These are phyloP conservation scores for Sphaeridia pumilis DNA, from an alignment of 2,888 invertebrate species.

Conservation along the genomic window DNA sequence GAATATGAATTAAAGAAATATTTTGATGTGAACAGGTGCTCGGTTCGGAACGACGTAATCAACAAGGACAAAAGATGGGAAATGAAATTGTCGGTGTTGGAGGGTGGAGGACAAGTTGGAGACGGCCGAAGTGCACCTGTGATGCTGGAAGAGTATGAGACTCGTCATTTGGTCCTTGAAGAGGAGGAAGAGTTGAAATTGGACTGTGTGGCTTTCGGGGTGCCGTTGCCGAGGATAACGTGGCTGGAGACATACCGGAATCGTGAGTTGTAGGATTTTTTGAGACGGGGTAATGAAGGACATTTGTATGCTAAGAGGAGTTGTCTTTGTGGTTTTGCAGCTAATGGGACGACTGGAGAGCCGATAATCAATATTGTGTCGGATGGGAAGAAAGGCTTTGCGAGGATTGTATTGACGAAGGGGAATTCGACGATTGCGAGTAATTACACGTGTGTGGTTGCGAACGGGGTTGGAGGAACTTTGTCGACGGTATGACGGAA, in stretches of 20 bases:
- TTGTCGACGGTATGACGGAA: constrained; percentile 19
- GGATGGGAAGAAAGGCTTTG: constrained; percentile 21
- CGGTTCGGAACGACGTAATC: constrained; percentile 21
- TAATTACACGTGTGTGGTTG: constrained; percentile 27
- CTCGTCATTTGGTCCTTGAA: constrained; percentile 15
- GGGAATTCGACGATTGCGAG: constrained; percentile 15
- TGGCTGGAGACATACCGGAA: constrained; percentile 22
- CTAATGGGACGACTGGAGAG: constrained; percentile 7
- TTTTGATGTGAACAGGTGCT: constrained; percentile 19
- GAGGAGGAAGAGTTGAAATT: constrained; percentile 23
- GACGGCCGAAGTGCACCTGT: too few relatives aligned
- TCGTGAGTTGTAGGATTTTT: constrained; percentile 10
- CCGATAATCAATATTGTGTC: constrained; percentile 20
- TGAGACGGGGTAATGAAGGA: not conserved
- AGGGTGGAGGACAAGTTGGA: not conserved
- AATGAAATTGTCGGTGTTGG: constrained; percentile 21
- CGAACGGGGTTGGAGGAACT: constrained; percentile 20
- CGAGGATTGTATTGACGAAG: constrained; percentile 22
- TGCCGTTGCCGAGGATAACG: constrained; percentile 23
- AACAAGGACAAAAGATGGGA: constrained; percentile 21
- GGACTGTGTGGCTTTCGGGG: constrained; percentile 24
- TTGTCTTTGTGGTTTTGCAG: constrained; percentile 1
- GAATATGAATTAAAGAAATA: not conserved
- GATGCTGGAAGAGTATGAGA: constrained; percentile 5
- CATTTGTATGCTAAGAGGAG: not conserved